These are phyloP conservation scores for Cynaeus angustus DNA, from an alignment of 2,888 invertebrate species.

Conservation along the genomic window DNA sequence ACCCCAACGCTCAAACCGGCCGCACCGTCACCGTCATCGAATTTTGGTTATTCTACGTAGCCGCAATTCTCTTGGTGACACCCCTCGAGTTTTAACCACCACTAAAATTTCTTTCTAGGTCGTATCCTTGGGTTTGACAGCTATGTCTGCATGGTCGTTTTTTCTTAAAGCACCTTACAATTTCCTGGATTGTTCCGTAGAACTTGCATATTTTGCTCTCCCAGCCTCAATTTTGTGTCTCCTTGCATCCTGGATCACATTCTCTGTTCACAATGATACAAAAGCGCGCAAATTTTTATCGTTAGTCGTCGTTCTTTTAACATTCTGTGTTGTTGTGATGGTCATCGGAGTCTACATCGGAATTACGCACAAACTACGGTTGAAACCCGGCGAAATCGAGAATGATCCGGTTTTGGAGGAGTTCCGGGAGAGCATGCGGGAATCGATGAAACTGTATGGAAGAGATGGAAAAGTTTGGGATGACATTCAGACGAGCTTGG, in stretches of 20 bases:
- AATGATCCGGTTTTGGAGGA: conserved; percentile 10
- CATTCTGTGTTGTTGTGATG: conserved; percentile 13
- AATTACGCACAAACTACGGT: conserved; percentile 24
- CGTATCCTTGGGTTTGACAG: conserved; percentile 17
- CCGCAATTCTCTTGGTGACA: not conserved
- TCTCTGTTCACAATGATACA: conserved; percentile 38
- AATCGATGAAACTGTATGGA: conserved; percentile 12
- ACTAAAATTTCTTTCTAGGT: conserved; percentile 5
- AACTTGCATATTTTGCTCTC: conserved; percentile 32
- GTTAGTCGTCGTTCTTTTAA: conserved; percentile 28
- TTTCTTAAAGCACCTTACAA: conserved; percentile 12
- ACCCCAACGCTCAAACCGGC: conserved; percentile 43
- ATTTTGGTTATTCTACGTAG: conserved; percentile 34
- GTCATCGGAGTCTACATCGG: conserved; percentile 27
- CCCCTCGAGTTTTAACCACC: too few relatives aligned
- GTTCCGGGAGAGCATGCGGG: conserved; percentile 5
- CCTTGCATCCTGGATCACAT: conserved; percentile 29
- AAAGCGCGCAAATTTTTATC: conserved; percentile 32
- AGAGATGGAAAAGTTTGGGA: conserved; percentile 21
- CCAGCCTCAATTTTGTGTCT: conserved; percentile 29
- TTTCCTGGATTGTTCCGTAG: conserved; percentile 11
- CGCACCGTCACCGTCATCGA: conserved; percentile 8
- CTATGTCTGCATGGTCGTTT: conserved; percentile 29
- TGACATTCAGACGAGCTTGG: conserved; percentile 10
- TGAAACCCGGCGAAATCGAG: conserved; percentile 18